A percentile compares a stretch with the other conserved stretches of the same genome.
phyloP scores from a whole-genome alignment of 2,888 invertebrate species.

The Nysson spinosus region DNA sequence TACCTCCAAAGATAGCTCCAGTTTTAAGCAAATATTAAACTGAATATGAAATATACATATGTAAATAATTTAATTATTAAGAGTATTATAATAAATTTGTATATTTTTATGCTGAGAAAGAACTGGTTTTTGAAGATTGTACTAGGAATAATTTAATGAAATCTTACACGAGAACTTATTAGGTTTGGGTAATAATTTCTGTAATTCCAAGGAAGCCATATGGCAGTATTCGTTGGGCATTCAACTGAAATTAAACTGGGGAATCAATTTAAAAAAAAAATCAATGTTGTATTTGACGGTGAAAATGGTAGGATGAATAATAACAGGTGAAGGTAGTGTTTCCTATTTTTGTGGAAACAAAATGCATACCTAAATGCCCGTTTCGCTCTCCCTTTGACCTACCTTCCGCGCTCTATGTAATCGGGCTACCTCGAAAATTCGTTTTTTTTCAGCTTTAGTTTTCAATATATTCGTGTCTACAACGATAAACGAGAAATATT shows the following conservation, averaged over 20 bases:
- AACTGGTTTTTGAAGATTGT: no score
- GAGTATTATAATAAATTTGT: no score
- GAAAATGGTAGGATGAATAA: slow-evolving; percentile 16
- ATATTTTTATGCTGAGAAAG: no score
- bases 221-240: slow-evolving; percentile 7
- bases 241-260: slow-evolving; percentile 29
- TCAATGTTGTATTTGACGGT: slow-evolving; percentile 21
- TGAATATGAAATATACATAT: no score
- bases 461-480: slow-evolving; percentile 16
- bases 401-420: slow-evolving; percentile 30
- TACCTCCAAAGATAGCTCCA: no score
- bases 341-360: slow-evolving; percentile 33
- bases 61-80: no score
- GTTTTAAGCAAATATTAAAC: no score
- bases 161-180: no score
- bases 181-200: no score
- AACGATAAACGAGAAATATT: slow-evolving; percentile 9
- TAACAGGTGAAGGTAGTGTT: slow-evolving; percentile 20
- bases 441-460: slow-evolving; percentile 41
- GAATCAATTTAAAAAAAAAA: slow-evolving; percentile 19
- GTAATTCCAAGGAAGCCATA: slow-evolving; percentile 24
- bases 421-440: slow-evolving; percentile 42
- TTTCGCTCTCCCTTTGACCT: background rate
- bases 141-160: no score
- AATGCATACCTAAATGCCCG: slow-evolving; percentile 37